Evolutionary conservation across 2,888 invertebrate species (phyloP).

Genomic region (Fragum sueziense): DNA sequence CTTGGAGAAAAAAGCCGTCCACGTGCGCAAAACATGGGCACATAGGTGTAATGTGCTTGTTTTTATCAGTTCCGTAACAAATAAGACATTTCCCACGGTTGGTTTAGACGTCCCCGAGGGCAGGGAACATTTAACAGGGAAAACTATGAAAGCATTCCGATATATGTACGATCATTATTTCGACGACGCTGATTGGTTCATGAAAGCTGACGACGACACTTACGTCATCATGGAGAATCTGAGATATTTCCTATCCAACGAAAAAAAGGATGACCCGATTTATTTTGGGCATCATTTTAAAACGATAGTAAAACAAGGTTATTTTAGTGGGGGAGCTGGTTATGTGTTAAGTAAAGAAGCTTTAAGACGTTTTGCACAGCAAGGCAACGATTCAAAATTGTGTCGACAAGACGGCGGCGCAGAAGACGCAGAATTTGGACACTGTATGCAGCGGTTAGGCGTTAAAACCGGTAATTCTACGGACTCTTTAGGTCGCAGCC

Average conservation of each 20-base stretch:
- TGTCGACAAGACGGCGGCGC: slow-evolving; percentile 75
- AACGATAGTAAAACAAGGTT: slow-evolving; percentile 78
- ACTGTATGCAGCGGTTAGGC: slow-evolving; percentile 77
- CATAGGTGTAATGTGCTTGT: slow-evolving; percentile 86
- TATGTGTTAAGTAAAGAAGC: slow-evolving; percentile 96
- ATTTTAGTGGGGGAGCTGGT: slow-evolving; percentile 86
- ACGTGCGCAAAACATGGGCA: slow-evolving; percentile 98
- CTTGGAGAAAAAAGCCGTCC: slow-evolving; percentile 92
- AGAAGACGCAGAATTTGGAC: slow-evolving; percentile 79
- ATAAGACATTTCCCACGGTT: slow-evolving; percentile 89
- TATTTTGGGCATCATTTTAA: slow-evolving; percentile 87
- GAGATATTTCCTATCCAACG: slow-evolving; percentile 89
- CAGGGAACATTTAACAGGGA: slow-evolving; percentile 95
- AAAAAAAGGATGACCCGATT: slow-evolving; percentile 86
- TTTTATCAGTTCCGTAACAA: slow-evolving; percentile 84
- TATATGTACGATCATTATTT: slow-evolving; percentile 92
- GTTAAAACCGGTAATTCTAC: slow-evolving; percentile 74
- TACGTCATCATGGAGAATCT: slow-evolving; percentile 97
- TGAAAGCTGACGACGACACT: slow-evolving; percentile 99
- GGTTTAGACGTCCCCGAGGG: slow-evolving; percentile 92
- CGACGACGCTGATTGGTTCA: slow-evolving; percentile 96
- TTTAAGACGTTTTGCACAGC: slow-evolving; percentile 86
- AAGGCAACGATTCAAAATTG: slow-evolving; percentile 79
- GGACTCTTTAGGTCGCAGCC: slow-evolving; percentile 73
- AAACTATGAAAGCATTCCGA: slow-evolving; percentile 96